phyloP scores from a whole-genome alignment of 2,113 vertebrate genomes.

The Dasyornis broadbenti region DNA sequence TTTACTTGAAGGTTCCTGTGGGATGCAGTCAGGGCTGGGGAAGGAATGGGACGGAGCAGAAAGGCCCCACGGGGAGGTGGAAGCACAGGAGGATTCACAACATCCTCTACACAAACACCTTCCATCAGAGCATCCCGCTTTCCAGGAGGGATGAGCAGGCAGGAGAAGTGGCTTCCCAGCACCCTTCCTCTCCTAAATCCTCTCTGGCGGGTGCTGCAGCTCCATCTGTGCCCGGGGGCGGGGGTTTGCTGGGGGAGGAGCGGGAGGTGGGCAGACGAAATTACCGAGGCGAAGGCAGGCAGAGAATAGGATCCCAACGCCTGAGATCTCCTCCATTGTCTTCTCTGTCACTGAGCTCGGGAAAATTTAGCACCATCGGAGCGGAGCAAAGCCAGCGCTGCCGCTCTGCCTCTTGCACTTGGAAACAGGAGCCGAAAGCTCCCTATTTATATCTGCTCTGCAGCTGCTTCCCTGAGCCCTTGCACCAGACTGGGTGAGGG shows the following conservation, averaged over 20 bases:
- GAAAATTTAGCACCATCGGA: background rate
- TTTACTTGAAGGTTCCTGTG: background rate
- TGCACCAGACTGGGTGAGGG: fast-evolving
- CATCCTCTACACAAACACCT: fast-evolving
- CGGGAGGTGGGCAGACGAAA: slow-evolving; percentile 53
- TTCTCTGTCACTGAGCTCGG: background rate
- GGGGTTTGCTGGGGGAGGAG: slow-evolving; percentile 55
- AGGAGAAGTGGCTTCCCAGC: slow-evolving; percentile 8
- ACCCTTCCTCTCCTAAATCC: background rate
- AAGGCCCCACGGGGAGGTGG: fast-evolving
- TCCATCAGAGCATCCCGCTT: background rate
- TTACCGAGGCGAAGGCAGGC: background rate
- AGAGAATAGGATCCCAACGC: background rate
- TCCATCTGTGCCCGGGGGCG: slow-evolving; percentile 33
- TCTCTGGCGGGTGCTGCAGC: slow-evolving; percentile 33
- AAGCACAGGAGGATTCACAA: fast-evolving
- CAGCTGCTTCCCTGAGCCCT: background rate
- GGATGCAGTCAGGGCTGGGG: fast-evolving
- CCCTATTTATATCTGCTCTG: background rate
- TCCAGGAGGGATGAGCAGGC: background rate
- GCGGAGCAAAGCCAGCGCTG: background rate
- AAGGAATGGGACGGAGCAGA: background rate
- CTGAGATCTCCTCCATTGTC: background rate
- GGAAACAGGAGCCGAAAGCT: background rate
- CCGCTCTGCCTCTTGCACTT: background rate